phyloP scores from a whole-genome alignment of 2,113 vertebrate genomes.

The Chloroceryle aenea region DNA sequence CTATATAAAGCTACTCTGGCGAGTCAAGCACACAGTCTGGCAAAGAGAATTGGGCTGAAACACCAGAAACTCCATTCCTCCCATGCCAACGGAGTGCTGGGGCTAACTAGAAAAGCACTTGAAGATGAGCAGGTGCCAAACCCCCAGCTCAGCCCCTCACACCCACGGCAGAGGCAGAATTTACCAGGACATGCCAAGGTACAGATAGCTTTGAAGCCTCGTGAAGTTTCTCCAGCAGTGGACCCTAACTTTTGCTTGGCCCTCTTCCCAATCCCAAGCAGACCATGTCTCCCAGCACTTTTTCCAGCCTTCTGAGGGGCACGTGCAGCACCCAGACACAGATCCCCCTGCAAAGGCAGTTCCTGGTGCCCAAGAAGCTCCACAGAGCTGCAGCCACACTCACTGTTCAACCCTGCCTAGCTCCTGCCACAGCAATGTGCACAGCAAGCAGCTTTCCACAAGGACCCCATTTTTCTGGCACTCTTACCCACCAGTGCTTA shows the following conservation, averaged over 20 bases:
- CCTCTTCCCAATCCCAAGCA: background rate
- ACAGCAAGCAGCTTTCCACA: background rate
- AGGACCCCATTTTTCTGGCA: background rate
- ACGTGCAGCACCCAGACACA: background rate
- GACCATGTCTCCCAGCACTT: fast-evolving
- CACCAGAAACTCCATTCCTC: background rate
- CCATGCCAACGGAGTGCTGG: background rate
- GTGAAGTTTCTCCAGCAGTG: background rate
- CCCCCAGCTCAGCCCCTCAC: background rate
- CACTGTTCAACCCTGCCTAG: background rate
- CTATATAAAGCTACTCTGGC: background rate
- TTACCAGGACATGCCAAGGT: background rate
- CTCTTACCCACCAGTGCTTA: background rate
- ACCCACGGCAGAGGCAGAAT: background rate
- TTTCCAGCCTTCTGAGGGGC: background rate
- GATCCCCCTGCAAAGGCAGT: background rate
- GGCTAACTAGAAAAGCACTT: background rate
- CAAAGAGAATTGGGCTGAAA: background rate
- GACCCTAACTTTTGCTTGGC: background rate
- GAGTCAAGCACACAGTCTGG: background rate
- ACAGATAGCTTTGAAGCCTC: background rate
- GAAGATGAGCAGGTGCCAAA: background rate
- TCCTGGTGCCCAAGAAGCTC: background rate
- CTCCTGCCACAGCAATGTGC: background rate
- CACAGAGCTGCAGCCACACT: background rate